Evolutionary conservation across 2,888 invertebrate genomes (phyloP).

Genomic region (Lasius fuliginosus): DNA sequence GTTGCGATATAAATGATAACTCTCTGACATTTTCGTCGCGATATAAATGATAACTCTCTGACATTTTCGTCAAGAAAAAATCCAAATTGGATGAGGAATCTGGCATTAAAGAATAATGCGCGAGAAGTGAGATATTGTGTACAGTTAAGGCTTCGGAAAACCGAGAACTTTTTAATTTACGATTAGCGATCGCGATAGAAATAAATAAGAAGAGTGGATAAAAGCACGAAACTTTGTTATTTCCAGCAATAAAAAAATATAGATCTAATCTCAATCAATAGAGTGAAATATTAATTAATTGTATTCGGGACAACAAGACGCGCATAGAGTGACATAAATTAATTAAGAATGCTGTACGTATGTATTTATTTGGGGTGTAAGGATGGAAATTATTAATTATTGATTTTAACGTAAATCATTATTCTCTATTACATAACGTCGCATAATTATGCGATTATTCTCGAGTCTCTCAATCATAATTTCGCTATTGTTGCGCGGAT

Average conservation of each 20-base stretch:
- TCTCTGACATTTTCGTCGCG: background rate
- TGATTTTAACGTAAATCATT: background rate
- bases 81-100: background rate
- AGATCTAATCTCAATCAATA: background rate
- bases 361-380: background rate
- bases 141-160: background rate
- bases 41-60: background rate
- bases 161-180: background rate
- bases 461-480: constrained; percentile 5
- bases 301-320: background rate
- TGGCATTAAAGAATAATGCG: background rate
- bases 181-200: background rate
- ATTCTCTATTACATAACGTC: constrained; percentile 15
- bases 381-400: constrained; percentile 9
- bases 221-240: constrained; percentile 3
- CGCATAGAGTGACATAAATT: background rate
- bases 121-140: background rate
- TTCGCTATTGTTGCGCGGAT: background rate
- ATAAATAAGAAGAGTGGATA: background rate
- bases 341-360: background rate
- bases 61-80: background rate
- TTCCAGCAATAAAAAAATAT: background rate
- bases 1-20: background rate
- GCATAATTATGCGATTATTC: background rate
- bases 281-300: background rate